Percentiles rank a stretch among this genome's conserved stretches.
phyloP scores from a whole-genome alignment of 2,113 vertebrate genomes.

The Toxotes jaculatrix region DNA sequence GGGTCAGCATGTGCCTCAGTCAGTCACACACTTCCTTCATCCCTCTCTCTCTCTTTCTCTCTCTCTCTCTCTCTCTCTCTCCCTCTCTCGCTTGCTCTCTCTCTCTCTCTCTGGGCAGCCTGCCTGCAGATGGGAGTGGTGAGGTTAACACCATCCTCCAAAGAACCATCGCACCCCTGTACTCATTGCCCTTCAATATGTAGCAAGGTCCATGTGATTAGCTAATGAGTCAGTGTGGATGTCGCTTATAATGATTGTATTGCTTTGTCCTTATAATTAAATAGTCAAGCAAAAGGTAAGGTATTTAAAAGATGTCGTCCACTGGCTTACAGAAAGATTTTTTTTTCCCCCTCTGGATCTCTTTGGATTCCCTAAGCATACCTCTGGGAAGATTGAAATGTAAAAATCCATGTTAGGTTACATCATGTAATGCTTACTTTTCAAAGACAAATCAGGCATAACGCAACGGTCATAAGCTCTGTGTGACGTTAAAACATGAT shows the following conservation, averaged over 20 bases:
- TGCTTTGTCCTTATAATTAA: not conserved
- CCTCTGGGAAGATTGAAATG: not conserved
- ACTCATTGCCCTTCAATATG: conserved; percentile 40
- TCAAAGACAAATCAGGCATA: not conserved
- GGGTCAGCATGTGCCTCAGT: conserved; percentile 50
- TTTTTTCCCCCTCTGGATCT: not conserved
- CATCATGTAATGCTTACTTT: not conserved
- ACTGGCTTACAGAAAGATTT: not conserved
- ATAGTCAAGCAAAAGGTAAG: conserved; percentile 6
- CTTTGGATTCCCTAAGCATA: not conserved
- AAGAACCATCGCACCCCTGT: conserved; percentile 28
- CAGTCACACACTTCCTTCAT: conserved; percentile 8
- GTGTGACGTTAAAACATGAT: not conserved
- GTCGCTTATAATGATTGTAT: not conserved
- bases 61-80: conserved; percentile 12
- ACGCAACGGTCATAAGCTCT: not conserved
- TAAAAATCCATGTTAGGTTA: not conserved
- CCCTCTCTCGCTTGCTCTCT: not conserved
- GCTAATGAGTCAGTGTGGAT: conserved; percentile 24
- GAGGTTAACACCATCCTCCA: conserved; percentile 44
- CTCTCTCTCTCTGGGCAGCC: conserved; percentile 42
- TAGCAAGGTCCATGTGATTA: conserved; percentile 11
- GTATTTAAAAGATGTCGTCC: not conserved
- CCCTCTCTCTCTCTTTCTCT: not conserved
- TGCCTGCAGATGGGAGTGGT: conserved; percentile 38